Percentiles rank a stretch among this genome's conserved stretches.
phyloP scores from a whole-genome alignment of 2,797 vertebrate genomes.

The Muscicapa comitata region DNA sequence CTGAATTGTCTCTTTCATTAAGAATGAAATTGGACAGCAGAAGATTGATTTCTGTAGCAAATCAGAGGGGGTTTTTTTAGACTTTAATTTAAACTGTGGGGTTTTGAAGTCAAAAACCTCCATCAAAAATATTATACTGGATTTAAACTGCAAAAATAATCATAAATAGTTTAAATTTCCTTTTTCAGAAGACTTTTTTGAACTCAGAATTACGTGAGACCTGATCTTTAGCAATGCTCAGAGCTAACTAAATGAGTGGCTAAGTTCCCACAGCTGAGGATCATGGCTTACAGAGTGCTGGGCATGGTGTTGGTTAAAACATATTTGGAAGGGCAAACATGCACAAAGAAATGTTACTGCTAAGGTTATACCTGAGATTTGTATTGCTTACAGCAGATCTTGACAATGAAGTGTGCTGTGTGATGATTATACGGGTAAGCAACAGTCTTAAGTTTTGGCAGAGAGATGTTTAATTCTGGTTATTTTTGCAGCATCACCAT shows the following conservation, averaged over 20 bases:
- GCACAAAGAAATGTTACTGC: not conserved
- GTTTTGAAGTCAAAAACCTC: not conserved
- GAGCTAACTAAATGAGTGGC: not conserved
- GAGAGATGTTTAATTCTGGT: not conserved
- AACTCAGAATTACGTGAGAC: not conserved
- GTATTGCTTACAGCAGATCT: not conserved
- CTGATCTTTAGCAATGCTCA: not conserved
- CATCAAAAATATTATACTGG: not conserved
- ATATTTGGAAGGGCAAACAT: not conserved
- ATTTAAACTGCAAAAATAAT: not conserved
- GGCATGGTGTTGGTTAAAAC: not conserved
- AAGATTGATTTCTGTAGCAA: slow-evolving; percentile 28
- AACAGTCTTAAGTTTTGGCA: not conserved
- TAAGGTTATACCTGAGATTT: not conserved
- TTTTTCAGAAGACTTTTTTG: not conserved
- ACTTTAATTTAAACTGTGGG: not conserved
- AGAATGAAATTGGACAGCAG: slow-evolving; percentile 7
- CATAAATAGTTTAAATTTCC: not conserved
- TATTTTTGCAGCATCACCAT: not conserved
- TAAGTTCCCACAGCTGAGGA: not conserved
- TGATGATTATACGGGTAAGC: not conserved
- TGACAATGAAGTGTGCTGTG: not conserved
- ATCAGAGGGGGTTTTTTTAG: not conserved
- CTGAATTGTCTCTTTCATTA: slow-evolving; percentile 39
- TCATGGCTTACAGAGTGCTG: not conserved